phyloP scores from a whole-genome alignment of 2,888 invertebrate species.

The Lepas anatifera region DNA sequence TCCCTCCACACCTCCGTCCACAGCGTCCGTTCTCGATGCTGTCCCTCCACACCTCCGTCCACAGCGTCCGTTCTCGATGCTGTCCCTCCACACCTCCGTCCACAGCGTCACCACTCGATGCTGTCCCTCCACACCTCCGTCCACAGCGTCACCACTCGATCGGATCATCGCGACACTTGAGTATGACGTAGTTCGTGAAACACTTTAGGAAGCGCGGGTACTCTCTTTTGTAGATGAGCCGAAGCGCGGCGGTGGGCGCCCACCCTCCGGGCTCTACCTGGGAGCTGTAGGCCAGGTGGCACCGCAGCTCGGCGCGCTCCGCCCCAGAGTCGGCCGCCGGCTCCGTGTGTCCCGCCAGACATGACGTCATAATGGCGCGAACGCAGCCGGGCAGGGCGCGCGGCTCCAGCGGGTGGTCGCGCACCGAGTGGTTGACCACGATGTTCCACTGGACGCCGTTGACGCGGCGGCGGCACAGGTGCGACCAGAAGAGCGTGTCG shows the following conservation, averaged over 20 bases:
- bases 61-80: too few relatives aligned
- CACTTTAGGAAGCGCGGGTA: slow-evolving; percentile 98
- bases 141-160: slow-evolving; percentile 37
- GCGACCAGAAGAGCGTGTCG: slow-evolving; percentile 98
- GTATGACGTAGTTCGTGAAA: slow-evolving; percentile 90
- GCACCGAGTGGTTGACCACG: slow-evolving; percentile 42
- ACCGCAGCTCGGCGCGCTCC: slow-evolving; percentile 41
- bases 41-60: too few relatives aligned
- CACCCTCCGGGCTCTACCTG: slow-evolving; percentile 97
- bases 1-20: too few relatives aligned
- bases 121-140: background rate
- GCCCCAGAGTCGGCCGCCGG: slow-evolving; percentile 38
- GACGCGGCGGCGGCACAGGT: slow-evolving; percentile 53
- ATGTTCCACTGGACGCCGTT: slow-evolving; percentile 33
- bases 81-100: too few relatives aligned
- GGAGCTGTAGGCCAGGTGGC: slow-evolving; percentile 35
- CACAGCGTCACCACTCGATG: too few relatives aligned
- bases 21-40: too few relatives aligned
- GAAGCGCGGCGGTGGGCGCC: slow-evolving; percentile 93
- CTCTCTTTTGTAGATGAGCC: slow-evolving; percentile 96
- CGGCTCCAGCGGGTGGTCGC: slow-evolving; percentile 11
- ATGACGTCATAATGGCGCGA: background rate
- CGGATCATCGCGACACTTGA: slow-evolving; percentile 82
- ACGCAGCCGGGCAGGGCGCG: background rate
- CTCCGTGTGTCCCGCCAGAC: background rate